These are phyloP conservation scores for Scomber scombrus DNA, from an alignment of 2,113 vertebrate species.

Conservation along the genomic window DNA sequence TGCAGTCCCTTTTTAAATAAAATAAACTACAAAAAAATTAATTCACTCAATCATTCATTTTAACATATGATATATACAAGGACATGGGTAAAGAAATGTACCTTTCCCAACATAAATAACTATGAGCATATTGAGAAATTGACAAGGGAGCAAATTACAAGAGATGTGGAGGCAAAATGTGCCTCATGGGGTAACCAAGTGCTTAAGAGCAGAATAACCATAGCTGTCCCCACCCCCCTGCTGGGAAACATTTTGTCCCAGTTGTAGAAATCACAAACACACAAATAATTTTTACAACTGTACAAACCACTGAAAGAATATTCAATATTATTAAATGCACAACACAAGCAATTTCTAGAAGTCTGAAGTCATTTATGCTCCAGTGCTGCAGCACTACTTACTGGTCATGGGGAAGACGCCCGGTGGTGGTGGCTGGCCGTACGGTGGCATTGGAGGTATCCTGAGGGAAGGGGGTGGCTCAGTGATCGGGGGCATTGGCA, in stretches of 20 bases:
- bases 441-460: slow-evolving; percentile 88
- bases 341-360: not conserved
- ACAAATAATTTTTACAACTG: not conserved
- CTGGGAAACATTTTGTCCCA: too few relatives aligned
- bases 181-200: not conserved
- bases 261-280: too few relatives aligned
- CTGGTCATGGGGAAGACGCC: slow-evolving; percentile 92
- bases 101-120: not conserved
- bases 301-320: not conserved
- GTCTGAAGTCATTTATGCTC: not conserved
- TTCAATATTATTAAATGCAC: not conserved
- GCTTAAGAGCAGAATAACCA: not conserved
- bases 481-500: slow-evolving; percentile 81
- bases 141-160: too few relatives aligned
- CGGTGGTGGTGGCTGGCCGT: slow-evolving; percentile 90
- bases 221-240: too few relatives aligned
- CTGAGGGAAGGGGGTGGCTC: slow-evolving; percentile 82
- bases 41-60: not conserved
- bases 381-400: slow-evolving; percentile 73
- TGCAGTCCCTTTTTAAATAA: too few relatives aligned
- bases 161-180: too few relatives aligned
- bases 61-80: not conserved
- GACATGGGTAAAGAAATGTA: not conserved
- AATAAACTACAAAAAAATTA: too few relatives aligned
- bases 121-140: not conserved